Conservation (phyloP, 2,888 invertebrate species). For the Dorcus hopei region DNA sequence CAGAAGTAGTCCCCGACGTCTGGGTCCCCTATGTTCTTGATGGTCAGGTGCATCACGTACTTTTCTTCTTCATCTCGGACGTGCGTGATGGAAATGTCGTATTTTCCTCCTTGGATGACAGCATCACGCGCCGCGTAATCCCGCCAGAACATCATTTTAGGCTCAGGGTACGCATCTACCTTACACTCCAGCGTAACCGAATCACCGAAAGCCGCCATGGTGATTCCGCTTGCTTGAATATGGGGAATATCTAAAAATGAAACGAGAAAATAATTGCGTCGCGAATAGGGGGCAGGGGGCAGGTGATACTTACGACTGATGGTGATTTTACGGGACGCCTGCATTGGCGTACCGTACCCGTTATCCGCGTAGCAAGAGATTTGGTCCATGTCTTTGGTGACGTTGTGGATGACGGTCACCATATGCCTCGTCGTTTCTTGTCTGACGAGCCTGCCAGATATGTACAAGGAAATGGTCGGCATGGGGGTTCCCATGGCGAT, state of each 20-base stretch:
- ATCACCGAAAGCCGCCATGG: slow-evolving; percentile 73
- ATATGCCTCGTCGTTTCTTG: slow-evolving; percentile 81
- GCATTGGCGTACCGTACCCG: slow-evolving; percentile 84
- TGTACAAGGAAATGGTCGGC: slow-evolving; percentile 79
- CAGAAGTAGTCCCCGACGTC: slow-evolving; percentile 82
- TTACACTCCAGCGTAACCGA: slow-evolving; percentile 73
- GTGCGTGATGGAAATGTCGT: slow-evolving; percentile 59
- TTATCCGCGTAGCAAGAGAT: slow-evolving; percentile 87
- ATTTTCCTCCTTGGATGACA: slow-evolving; percentile 75
- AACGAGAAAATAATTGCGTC: neutral
- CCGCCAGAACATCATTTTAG: slow-evolving; percentile 79
- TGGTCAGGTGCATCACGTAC: slow-evolving; percentile 72
- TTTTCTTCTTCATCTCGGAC: slow-evolving; percentile 66
- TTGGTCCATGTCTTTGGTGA: slow-evolving; percentile 80
- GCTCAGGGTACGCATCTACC: slow-evolving; percentile 76
- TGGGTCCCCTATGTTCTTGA: slow-evolving; percentile 65
- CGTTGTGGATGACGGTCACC: slow-evolving; percentile 83
- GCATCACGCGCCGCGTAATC: slow-evolving; percentile 71
- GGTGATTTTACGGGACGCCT: slow-evolving; percentile 74
- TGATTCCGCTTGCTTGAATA: slow-evolving; percentile 74
- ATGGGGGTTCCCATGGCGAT: slow-evolving; percentile 83
- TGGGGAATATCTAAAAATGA: slow-evolving; percentile 64
- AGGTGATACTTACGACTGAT: slow-evolving; percentile 74
- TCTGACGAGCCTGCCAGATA: slow-evolving; percentile 73
- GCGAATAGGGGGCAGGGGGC: neutral